phyloP scores from a whole-genome alignment of 2,797 vertebrate genomes.

The Tympanoctomys barrerae region DNA sequence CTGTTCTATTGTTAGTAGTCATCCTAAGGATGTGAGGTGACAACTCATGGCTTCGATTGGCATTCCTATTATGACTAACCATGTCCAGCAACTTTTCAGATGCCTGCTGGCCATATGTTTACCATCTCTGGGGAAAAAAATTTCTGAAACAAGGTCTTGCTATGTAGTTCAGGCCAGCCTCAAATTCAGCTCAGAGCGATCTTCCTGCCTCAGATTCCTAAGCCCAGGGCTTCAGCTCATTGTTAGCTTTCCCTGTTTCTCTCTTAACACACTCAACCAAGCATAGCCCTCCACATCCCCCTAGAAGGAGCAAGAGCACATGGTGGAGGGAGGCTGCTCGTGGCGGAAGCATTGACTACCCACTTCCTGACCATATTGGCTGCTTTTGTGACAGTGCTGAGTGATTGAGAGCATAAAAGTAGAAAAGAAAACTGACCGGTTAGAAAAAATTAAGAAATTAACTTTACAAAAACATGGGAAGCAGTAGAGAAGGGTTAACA shows the following conservation, averaged over 20 bases:
- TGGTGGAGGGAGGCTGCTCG: slow-evolving; percentile 24
- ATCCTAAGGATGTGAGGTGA: neutral
- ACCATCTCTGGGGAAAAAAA: neutral
- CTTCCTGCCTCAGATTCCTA: neutral
- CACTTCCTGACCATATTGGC: slow-evolving; percentile 75
- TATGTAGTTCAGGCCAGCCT: neutral
- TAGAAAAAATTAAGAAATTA: slow-evolving; percentile 27
- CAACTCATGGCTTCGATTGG: neutral
- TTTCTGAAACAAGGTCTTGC: neutral
- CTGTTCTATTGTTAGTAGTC: neutral
- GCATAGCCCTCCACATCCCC: neutral
- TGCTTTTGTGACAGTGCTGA: neutral
- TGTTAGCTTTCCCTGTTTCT: neutral
- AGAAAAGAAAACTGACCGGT: neutral
- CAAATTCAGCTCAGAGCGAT: neutral
- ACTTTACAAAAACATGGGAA: neutral
- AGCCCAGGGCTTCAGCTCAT: neutral
- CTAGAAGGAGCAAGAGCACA: slow-evolving; percentile 52
- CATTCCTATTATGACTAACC: neutral
- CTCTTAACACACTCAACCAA: neutral
- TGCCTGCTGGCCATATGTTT: neutral
- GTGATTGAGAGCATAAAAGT: neutral
- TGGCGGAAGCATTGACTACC: slow-evolving; percentile 57
- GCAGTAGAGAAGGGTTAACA: neutral
- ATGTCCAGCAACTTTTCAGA: neutral